phyloP scores from a whole-genome alignment of 2,888 invertebrate genomes.

The Apamea sordens region DNA sequence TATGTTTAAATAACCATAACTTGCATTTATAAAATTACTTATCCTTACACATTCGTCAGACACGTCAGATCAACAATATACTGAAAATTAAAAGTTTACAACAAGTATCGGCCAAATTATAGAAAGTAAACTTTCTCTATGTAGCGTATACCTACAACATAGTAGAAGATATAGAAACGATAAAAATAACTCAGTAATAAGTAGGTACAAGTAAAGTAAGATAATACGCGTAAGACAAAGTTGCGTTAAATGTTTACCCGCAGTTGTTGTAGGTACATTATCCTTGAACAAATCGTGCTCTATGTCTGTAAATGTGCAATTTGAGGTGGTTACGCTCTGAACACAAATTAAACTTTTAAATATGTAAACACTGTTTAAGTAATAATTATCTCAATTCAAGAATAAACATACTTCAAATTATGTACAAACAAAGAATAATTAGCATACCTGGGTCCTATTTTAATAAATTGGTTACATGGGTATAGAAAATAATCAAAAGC shows the following conservation, averaged over 20 bases:
- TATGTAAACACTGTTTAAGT: conserved; percentile 62
- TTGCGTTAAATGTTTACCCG: conserved; percentile 55
- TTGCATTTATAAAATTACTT: neutral
- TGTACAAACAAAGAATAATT: conserved; percentile 16
- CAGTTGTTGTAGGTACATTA: conserved; percentile 70
- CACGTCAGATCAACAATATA: neutral
- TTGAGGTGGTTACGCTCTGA: conserved; percentile 76
- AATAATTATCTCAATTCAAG: conserved; percentile 38
- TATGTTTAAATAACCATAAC: neutral
- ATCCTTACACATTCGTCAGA: no score
- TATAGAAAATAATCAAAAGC: conserved; percentile 9
- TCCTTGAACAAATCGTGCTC: conserved; percentile 84
- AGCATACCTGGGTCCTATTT: neutral
- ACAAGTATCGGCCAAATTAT: neutral
- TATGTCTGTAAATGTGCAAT: conserved; percentile 80
- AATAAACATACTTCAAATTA: conserved; percentile 10
- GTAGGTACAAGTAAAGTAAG: conserved; percentile 9
- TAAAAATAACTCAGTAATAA: conserved; percentile 23
- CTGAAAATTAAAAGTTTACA: neutral
- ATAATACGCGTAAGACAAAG: conserved; percentile 44
- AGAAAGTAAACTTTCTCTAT: neutral
- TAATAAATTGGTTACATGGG: conserved; percentile 4
- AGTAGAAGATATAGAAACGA: neutral
- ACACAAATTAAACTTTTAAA: conserved; percentile 75
- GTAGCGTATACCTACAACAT: neutral